A percentile compares a stretch with the other conserved stretches of the same genome.
Conservation (phyloP, 2,113 vertebrate species). For the Callipepla californica region DNA sequence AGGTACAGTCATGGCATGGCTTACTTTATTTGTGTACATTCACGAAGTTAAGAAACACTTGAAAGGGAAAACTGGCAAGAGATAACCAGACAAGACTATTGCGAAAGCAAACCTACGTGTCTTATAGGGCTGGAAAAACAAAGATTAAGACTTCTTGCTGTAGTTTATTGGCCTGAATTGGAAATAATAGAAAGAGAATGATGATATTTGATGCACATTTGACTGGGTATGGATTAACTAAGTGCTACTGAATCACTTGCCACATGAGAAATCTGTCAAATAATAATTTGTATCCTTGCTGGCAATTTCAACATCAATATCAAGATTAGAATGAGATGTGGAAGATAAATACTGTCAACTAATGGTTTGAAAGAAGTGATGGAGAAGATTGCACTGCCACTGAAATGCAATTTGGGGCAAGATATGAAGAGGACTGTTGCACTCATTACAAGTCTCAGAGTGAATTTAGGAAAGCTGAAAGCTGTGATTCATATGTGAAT, state of each 20-base stretch:
- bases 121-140: not conserved
- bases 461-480: not conserved
- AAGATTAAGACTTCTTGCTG: not conserved
- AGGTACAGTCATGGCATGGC: slow-evolving; percentile 71
- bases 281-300: too few species aligned
- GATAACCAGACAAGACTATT: not conserved
- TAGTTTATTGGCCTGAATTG: not conserved
- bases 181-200: not conserved
- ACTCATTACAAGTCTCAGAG: not conserved
- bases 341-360: too few species aligned
- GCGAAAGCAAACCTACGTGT: not conserved
- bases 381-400: not conserved
- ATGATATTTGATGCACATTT: not conserved
- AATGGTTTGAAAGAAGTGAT: not conserved
- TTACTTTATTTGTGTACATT: not conserved
- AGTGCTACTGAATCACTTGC: too few species aligned
- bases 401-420: not conserved
- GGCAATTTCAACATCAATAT: too few species aligned
- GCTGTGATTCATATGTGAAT: not conserved
- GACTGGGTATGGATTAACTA: not conserved
- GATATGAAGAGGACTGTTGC: not conserved
- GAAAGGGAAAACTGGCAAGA: not conserved
- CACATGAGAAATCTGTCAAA: too few species aligned
- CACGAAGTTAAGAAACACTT: not conserved
- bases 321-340: too few species aligned